phyloP scores from a whole-genome alignment of 2,888 invertebrate species.

The Drosophila mercatorum region DNA sequence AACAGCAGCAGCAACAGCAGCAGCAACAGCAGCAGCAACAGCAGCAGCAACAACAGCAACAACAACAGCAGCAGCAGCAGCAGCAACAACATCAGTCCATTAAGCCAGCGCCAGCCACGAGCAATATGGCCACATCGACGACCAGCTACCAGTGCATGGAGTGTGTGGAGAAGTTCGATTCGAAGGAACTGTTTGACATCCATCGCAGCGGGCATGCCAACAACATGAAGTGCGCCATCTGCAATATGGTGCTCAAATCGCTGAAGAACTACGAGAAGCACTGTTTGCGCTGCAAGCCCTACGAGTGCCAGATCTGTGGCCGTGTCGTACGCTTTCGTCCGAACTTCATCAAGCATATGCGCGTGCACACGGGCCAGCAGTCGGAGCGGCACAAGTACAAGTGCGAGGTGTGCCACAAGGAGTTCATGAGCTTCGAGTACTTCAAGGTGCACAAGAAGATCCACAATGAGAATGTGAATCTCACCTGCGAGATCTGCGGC shows the following conservation, averaged over 20 bases:
- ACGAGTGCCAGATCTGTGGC: constrained; percentile 84
- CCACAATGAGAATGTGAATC: constrained; percentile 86
- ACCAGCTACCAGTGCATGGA: constrained; percentile 82
- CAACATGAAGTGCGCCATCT: constrained; percentile 85
- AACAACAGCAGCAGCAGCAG: constrained; percentile 20
- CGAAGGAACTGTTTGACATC: constrained; percentile 83
- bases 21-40: constrained; percentile 55
- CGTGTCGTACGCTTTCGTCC: constrained; percentile 84
- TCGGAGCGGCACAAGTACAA: constrained; percentile 85
- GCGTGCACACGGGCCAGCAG: constrained; percentile 84
- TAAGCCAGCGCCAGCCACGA: constrained; percentile 34
- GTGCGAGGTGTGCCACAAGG: constrained; percentile 86
- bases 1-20: constrained; percentile 55
- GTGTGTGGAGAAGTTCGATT: constrained; percentile 84
- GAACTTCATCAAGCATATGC: constrained; percentile 85
- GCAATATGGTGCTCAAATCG: constrained; percentile 84
- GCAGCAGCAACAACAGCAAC: constrained; percentile 35
- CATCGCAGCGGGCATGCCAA: constrained; percentile 84
- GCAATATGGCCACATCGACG: constrained; percentile 44
- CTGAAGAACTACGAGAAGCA: constrained; percentile 85
- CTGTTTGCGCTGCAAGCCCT: constrained; percentile 84
- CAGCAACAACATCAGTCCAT: constrained; percentile 46
- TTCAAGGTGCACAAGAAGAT: constrained; percentile 87
- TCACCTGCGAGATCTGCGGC: constrained; percentile 86
- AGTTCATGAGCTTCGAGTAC: constrained; percentile 86